These are phyloP conservation scores for Trichogramma pretiosum DNA, from an alignment of 1,140 invertebrate species.

Conservation along the genomic window DNA sequence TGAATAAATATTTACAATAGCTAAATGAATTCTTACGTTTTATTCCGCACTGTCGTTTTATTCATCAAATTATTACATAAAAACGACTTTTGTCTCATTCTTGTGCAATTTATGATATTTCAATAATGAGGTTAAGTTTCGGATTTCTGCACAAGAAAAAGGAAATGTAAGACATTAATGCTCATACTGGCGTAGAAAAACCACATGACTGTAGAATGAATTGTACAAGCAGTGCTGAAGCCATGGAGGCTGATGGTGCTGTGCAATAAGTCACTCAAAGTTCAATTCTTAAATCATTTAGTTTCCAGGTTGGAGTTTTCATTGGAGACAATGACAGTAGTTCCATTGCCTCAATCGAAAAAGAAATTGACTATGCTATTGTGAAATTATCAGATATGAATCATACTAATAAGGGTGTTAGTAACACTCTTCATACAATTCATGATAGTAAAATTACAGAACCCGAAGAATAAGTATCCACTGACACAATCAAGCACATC, in stretches of 20 bases:
- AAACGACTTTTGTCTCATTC: too few species aligned
- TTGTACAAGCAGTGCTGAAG: slow-evolving; percentile 8
- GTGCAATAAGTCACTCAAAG: slow-evolving; percentile 2
- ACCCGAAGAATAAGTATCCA: slow-evolving; percentile 5
- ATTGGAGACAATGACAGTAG: slow-evolving; percentile 9
- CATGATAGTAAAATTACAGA: neutral
- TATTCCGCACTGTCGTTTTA: too few species aligned
- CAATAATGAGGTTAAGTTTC: too few species aligned
- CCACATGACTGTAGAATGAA: slow-evolving; percentile 14
- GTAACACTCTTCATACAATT: neutral
- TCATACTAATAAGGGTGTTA: slow-evolving; percentile 7
- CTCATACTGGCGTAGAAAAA: too few species aligned
- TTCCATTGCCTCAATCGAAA: slow-evolving; percentile 1
- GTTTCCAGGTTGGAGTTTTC: slow-evolving; percentile 8
- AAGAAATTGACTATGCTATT: neutral
- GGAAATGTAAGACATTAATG: too few species aligned
- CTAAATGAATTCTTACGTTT: too few species aligned
- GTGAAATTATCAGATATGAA: slow-evolving; percentile 13
- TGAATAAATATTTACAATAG: too few species aligned
- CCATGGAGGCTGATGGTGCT: slow-evolving; percentile 11
- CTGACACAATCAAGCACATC: slow-evolving; percentile 10
- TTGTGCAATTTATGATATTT: too few species aligned
- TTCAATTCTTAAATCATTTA: slow-evolving; percentile 1
- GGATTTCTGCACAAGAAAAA: too few species aligned
- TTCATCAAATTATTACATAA: too few species aligned